Base-by-base conservation (phyloP, 2,113 vertebrate genomes). In the Lutjanus erythropterus region DNA sequence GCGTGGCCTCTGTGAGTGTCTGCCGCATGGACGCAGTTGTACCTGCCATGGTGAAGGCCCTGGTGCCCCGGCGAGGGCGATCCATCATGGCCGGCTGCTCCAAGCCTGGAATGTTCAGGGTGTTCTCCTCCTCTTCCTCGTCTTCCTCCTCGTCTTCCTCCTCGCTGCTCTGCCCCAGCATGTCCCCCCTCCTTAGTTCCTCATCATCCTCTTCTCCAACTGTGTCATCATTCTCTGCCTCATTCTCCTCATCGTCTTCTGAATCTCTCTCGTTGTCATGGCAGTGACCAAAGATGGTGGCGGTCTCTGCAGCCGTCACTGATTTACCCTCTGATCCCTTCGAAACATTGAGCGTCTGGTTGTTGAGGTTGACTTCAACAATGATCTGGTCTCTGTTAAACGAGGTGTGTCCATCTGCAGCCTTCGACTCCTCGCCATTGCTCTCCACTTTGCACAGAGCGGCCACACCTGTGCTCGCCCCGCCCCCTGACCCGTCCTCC, bases 341-440 rank as follows among this genome's bases (percentile, higher is more conserved):
- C 41, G 97, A 99, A 81, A 99, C 98, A 0, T 99, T 98, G 35
- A 99, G 94, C 0, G 97, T 99, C 92, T 99, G 97, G 92, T 99
- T 99, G 94, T 99, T 99, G 80, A 99, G 96, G 88, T 99, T 99
- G 85, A 99, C 98, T 93, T 99, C 98, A 61, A 99, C 98, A 0
- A 99, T 99, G 93, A 99, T 99, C 92, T 98, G 98, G 79, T 99
- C 96, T 8, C 95, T 85, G 84, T 95, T 97, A 88, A 96, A 97
- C 0, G 96, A 95, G 39, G 90, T 65, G 70, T 95, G 94, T 69
- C 86, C 83, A 4, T 96, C 96, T 1, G 95, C 65, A 10, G 91
- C 91, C 71, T 96, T 96, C 0, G 95, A 82, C 68, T 96, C 94
- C 0, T 93, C 93, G 10, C 85, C 88, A 0, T 84, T 85, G 25